Evolutionary conservation across 2,113 vertebrate genomes (phyloP), one percentile per base, ranked within the genome.

Genomic region (Varanus komodoensis): DNA sequence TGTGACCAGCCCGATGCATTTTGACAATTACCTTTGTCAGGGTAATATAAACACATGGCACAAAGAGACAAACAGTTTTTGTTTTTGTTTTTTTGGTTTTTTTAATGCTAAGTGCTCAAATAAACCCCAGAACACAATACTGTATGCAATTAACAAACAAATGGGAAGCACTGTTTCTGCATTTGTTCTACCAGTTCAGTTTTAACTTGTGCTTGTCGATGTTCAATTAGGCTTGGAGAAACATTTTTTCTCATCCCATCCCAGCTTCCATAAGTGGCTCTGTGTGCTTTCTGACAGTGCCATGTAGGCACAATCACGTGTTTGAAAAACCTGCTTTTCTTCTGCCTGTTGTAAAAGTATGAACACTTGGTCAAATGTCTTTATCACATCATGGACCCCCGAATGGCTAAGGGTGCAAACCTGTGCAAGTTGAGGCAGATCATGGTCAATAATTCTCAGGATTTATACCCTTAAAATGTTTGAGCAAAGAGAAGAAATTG

Each of bases 11-110:
- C 29, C 7, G 71, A 52, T 52, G 44, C 48, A 48, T 85, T 52
- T 85, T 50, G 67, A 23, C 48, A 85, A 71, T 52, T 85, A 71
- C 44, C 3, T 75, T 86, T 86, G n/a, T 44, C 83, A 85, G 83
- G 17, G 68, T 48, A 85, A 23, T n/a, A 54, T n/a, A 50, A 54
- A 85, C 44, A 73, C 68, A 52, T 32, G 48, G 84, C 84, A 73
- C 29, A 85, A 85, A 44, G 3, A 54, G 68, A n/a, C 84, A 85
- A 73, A 44, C 38, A 44, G 38, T 44, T 44, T 44, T 44, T 44
- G 38, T 44, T 44, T 44, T 44, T 44, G 1, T 44, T 44, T 44
- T 44, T 44, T 11, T 74, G n/a, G 12, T 17, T 74, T 34, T 19
- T 19, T 64, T 73, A 34, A 74, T 44, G 69, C 50, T 74, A 74